Conservation (phyloP, 2,113 vertebrate genomes). For the Podilymbus podiceps region DNA sequence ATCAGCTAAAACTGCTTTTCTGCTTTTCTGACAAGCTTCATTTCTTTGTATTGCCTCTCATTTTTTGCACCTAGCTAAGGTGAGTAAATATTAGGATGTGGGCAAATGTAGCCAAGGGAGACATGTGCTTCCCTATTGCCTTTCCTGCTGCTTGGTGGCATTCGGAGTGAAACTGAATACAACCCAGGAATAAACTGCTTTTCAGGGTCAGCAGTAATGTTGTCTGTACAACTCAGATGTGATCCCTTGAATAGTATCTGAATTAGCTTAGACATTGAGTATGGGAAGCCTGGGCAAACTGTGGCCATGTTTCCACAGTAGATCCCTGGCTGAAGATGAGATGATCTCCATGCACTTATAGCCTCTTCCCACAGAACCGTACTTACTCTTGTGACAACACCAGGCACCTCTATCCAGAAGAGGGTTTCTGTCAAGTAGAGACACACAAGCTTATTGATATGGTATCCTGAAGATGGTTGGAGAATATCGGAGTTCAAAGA, state of each 20-base stretch:
- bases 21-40: not conserved
- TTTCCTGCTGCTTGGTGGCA: not conserved
- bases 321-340: too few relatives aligned
- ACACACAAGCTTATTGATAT: not conserved
- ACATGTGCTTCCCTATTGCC: accelerated
- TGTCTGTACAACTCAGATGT: not conserved
- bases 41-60: not conserved
- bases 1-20: not conserved
- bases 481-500: not conserved
- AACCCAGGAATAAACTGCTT: not conserved
- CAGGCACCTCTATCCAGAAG: not conserved
- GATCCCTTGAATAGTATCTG: not conserved
- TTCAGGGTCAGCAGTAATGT: not conserved
- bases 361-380: accelerated
- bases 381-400: not conserved
- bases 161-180: not conserved
- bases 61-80: not conserved
- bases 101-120: not conserved
- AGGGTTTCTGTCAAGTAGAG: not conserved
- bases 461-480: not conserved
- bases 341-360: not conserved
- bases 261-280: not conserved
- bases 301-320: not conserved
- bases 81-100: not conserved
- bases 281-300: not conserved